Base-by-base conservation (phyloP, 2,888 invertebrate species). In the Limenitis camilla region DNA sequence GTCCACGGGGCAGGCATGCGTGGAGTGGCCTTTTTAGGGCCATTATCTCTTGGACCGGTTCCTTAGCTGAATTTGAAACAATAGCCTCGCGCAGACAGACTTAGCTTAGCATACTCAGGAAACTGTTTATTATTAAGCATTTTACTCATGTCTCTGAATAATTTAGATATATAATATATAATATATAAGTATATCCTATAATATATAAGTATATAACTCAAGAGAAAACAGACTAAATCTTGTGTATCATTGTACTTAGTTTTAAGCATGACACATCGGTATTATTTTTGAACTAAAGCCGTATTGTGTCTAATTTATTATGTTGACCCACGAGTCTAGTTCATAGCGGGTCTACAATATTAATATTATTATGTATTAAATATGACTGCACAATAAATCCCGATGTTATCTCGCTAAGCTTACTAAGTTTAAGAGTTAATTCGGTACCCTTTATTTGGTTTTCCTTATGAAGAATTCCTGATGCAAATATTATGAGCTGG, bases 61-160 rank as follows among this genome's bases (percentile, higher is more conserved):
- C 68, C 76, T 79, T 76, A 71, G 76, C 74, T 72, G 72, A 79
- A 80, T 82, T 78, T 81, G 69, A 82, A 75, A 86, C 81, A 84
- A 83, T 84, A 74, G 81, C 65, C 62, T 65, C 67, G 68, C 64
- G 63, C 64, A 61, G 57, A 55, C 60, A n/a, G 53, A 66, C 69
- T 72, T 70, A 67, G 69, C 72, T 68, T 67, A 66, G 66, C 59
- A 63, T 69, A 63, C 65, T 68, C 72, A 65, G 68, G n/a, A n/a
- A n/a, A n/a, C n/a, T n/a, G n/a, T n/a, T n/a, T n/a, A n/a, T n/a
- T n/a, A 19, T 2, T 3, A 19, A 19, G 19, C 19, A 19, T 19
- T 2, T 19, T 19, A 19, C 19, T 19, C n/a, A n/a, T 19, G 19
- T 19, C 19, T 19, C 3, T 19, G 19, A 19, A 19, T 19, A 19